phyloP scores from a whole-genome alignment of 2,888 invertebrate genomes.

The Anthoptus insignis region DNA sequence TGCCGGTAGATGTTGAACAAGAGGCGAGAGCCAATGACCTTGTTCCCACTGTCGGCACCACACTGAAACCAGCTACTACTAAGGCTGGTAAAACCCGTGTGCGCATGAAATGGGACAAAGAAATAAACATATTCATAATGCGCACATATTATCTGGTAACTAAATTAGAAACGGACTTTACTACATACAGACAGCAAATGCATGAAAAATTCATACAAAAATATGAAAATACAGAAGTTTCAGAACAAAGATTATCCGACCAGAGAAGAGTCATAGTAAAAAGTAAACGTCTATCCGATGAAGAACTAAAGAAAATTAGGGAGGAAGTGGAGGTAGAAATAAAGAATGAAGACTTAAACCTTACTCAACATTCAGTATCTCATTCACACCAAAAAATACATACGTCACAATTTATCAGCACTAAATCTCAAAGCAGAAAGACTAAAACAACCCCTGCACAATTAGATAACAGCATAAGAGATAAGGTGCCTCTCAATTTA shows the following conservation, averaged over 20 bases:
- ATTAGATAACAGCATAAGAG: background rate
- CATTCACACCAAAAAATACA: background rate
- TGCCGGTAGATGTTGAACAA: background rate
- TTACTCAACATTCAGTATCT: background rate
- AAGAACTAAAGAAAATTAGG: background rate
- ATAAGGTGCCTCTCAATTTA: background rate
- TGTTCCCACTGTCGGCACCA: background rate
- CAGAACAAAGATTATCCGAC: conserved; percentile 2
- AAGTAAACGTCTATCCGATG: background rate
- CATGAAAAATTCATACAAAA: conserved; percentile 18
- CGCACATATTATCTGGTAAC: conserved; percentile 25
- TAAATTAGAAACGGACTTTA: conserved; percentile 28
- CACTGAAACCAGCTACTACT: conserved; percentile 38
- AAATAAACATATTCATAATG: conserved; percentile 30
- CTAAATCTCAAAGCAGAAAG: background rate
- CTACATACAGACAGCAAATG: conserved; percentile 14
- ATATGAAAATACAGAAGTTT: background rate
- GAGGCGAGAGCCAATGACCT: conserved; percentile 7
- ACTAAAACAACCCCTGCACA: background rate
- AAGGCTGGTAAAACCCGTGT: conserved; percentile 42
- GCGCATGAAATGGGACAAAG: conserved; percentile 15
- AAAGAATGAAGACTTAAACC: background rate
- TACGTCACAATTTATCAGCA: background rate
- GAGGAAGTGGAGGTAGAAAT: background rate
- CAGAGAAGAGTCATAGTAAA: background rate